Evolutionary conservation across 1,140 invertebrate species (phyloP), one percentile per base, ranked within the genome.

Genomic region (Nebria ingens): DNA sequence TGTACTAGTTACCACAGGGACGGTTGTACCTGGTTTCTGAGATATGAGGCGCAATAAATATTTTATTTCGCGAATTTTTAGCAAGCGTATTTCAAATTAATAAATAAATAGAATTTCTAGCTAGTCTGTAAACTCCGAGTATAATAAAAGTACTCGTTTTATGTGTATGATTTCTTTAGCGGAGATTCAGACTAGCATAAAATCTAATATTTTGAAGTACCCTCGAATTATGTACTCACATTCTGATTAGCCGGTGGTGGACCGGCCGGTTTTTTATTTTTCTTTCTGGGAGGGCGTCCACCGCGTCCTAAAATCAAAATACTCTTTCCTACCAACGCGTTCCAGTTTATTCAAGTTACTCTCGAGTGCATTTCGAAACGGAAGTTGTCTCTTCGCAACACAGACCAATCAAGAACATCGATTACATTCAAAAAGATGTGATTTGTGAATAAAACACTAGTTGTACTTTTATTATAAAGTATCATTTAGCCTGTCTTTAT

Each of bases 201-300:
- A n/a, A n/a, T n/a, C n/a, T n/a, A n/a, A n/a, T n/a, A n/a, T n/a
- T n/a, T n/a, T n/a, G n/a, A n/a, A n/a, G n/a, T n/a, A n/a, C n/a
- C n/a, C n/a, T n/a, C n/a, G n/a, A n/a, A n/a, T n/a, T n/a, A 34
- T 9, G 6, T 45, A 45, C 40, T 45, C 40, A 45, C 40, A 45
- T 45, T 45, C 9, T 45, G 40, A 45, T 45, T 56, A 2, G 54
- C 51, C 25, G 52, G 56, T n/a, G 64, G 52, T 19, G 65, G 63
- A 63, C 65, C 68, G 11, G 68, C 65, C 12, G 66, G 68, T 60
- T 72, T 72, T 66, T 74, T 74, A 20, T 52, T 65, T 64, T 73
- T 74, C 65, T 73, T 74, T 62, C 71, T 71, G 4, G 66, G 57
- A 22, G 69, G 69, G 53, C 67, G 56, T 51, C 61, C 66, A 45